Percentiles rank a stretch among this genome's conserved stretches.
phyloP scores from a whole-genome alignment of 2,797 vertebrate genomes.

The Falco biarmicus region DNA sequence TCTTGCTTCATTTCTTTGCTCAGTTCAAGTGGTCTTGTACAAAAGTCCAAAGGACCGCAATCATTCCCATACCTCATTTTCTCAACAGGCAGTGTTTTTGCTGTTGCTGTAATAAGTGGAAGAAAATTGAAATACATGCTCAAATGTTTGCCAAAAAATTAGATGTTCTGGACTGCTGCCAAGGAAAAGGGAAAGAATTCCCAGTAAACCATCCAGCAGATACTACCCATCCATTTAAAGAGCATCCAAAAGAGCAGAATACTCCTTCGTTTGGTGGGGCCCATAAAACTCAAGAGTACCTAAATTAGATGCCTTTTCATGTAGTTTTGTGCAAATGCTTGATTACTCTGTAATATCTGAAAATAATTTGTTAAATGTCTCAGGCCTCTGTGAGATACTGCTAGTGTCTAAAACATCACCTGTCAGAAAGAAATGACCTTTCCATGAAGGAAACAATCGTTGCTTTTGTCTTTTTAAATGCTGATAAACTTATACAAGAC shows the following conservation, averaged over 20 bases:
- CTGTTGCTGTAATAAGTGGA: background rate
- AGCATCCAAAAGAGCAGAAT: background rate
- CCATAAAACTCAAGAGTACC: background rate
- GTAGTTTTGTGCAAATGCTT: background rate
- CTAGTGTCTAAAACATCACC: slow-evolving; percentile 20
- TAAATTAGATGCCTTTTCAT: background rate
- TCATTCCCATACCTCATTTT: background rate
- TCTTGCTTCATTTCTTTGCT: background rate
- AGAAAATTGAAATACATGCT: slow-evolving; percentile 47
- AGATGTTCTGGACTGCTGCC: slow-evolving; percentile 1
- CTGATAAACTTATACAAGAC: slow-evolving; percentile 48
- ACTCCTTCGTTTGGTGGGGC: background rate
- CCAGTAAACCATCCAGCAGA: background rate
- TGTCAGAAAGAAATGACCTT: slow-evolving; percentile 67
- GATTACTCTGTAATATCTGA: background rate
- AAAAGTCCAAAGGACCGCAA: background rate
- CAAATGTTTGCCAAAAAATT: slow-evolving; percentile 41
- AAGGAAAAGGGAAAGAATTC: slow-evolving; percentile 13
- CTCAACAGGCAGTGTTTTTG: background rate
- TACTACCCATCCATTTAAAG: background rate
- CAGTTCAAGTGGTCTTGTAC: background rate
- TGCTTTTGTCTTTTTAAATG: slow-evolving; percentile 58
- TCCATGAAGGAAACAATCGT: slow-evolving; percentile 40
- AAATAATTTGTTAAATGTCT: slow-evolving; percentile 22
- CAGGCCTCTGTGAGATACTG: slow-evolving; percentile 23